Evolutionary conservation across 2,888 invertebrate species (phyloP).

Genomic region (Tiliacea citrago): DNA sequence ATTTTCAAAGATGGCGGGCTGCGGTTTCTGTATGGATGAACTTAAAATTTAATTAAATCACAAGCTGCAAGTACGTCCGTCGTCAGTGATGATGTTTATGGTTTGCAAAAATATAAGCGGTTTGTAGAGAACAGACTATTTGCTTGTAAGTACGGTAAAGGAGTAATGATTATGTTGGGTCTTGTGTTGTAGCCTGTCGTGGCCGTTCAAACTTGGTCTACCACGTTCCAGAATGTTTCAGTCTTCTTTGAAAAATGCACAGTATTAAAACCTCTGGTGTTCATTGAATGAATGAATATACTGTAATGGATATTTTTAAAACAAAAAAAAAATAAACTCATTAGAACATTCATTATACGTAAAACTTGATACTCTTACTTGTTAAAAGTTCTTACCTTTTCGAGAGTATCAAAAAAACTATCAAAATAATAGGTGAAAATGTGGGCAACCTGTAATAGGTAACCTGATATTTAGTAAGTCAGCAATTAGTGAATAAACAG

Average conservation of each 20-base stretch:
- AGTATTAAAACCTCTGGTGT: background rate
- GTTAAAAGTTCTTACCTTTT: conserved; percentile 17
- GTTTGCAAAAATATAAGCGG: conserved; percentile 33
- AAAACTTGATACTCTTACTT: conserved; percentile 25
- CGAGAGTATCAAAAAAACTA: conserved; percentile 47
- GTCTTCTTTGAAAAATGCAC: background rate
- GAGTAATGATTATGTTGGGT: conserved; percentile 14
- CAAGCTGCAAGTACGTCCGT: conserved; percentile 41
- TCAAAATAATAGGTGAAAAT: conserved; percentile 49
- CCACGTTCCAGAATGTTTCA: background rate
- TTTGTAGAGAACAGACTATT: conserved; percentile 30
- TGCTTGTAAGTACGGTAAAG: conserved; percentile 31
- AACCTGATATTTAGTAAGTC: conserved; percentile 69
- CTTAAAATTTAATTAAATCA: conserved; percentile 73
- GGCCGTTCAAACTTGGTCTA: background rate
- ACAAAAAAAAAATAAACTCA: background rate
- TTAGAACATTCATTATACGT: conserved; percentile 18
- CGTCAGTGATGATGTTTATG: conserved; percentile 50
- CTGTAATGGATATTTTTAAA: background rate
- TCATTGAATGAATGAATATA: background rate
- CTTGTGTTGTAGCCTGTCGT: background rate
- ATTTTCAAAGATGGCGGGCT: conserved; percentile 60
- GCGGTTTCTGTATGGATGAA: conserved; percentile 69
- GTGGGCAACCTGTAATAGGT: conserved; percentile 56
- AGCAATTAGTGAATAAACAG: conserved; percentile 75